Base-by-base conservation (phyloP, 2,888 invertebrate species). In the Odontocolon sp. region DNA sequence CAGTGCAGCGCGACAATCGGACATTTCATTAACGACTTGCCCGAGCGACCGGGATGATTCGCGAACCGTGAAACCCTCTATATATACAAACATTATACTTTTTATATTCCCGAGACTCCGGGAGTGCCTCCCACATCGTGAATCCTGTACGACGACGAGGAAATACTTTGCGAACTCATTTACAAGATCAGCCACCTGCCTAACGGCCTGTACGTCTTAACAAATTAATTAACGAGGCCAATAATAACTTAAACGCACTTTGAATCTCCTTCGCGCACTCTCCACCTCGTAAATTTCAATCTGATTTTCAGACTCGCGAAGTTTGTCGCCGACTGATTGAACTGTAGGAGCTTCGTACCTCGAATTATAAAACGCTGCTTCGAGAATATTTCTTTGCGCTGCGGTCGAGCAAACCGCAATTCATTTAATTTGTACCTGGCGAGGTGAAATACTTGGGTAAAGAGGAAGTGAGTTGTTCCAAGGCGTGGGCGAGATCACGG, bases 11-110 rank as follows among this genome's bases (percentile, higher is more conserved):
- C 81, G 86, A 87, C 86, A 85, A 87, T 86, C 81, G 83, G 86
- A 86, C 85, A 85, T 86, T 87, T 87, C 85, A 86, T 87, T 87
- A 87, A 86, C 84, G 82, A 83, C 81, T 83, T 77, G 69, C 40
- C 68, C 80, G 47, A 80, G 71, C 76, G 79, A 75, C 68, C 76
- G 71, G 66, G 77, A 79, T 80, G 80, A 81, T 82, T 82, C 82
- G 80, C 79, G 75, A 76, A 78, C 77, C 66, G 74, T 77, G 79
- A 73, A 66, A 33, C 40, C 38, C 50, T 33, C 47, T 47, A n/a
- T n/a, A n/a, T n/a, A n/a, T n/a, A n/a, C n/a, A n/a, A n/a, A n/a
- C n/a, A n/a, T n/a, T n/a, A n/a, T n/a, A n/a, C n/a, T n/a, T n/a
- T n/a, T n/a, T n/a, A n/a, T n/a, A n/a, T n/a, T n/a, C n/a, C n/a